A percentile compares a stretch with the other conserved stretches of the same genome.
These are phyloP conservation scores for Corynorhinus townsendii DNA, from an alignment of 2,113 vertebrate species.

Conservation along the genomic window DNA sequence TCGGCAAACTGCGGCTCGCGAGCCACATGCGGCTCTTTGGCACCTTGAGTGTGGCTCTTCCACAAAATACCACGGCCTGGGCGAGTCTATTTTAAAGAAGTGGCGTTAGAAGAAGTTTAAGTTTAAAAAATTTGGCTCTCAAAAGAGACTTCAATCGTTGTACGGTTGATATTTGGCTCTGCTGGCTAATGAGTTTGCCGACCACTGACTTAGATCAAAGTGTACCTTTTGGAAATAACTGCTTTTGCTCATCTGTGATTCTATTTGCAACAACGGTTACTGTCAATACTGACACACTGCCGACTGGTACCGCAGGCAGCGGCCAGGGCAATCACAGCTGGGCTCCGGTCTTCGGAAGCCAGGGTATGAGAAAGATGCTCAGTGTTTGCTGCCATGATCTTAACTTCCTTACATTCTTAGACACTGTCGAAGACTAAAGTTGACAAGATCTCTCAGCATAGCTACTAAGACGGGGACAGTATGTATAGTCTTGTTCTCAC, in stretches of 20 bases:
- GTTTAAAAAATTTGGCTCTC: too few species aligned
- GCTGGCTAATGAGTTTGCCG: too few species aligned
- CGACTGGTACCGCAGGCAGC: background rate
- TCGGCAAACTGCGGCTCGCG: too few species aligned
- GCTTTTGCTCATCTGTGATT: background rate
- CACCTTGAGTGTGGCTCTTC: too few species aligned
- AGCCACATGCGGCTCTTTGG: too few species aligned
- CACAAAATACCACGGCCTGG: too few species aligned
- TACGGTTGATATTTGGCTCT: too few species aligned
- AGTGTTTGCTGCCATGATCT: background rate
- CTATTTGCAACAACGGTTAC: background rate
- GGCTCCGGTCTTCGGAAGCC: background rate
- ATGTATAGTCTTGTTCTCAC: background rate
- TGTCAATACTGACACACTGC: background rate
- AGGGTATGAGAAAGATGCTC: background rate
- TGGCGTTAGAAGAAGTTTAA: too few species aligned
- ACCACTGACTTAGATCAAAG: background rate
- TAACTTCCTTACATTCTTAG: background rate
- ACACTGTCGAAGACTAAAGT: background rate
- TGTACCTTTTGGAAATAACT: background rate
- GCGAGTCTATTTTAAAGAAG: too few species aligned
- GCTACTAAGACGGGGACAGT: background rate
- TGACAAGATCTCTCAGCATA: background rate
- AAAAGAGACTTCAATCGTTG: too few species aligned
- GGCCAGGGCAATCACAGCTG: background rate